Percentiles rank a stretch among this genome's conserved stretches.
Evolutionary conservation across 2,797 vertebrate genomes (phyloP).

Genomic region (Rhadinocentrus ornatus): DNA sequence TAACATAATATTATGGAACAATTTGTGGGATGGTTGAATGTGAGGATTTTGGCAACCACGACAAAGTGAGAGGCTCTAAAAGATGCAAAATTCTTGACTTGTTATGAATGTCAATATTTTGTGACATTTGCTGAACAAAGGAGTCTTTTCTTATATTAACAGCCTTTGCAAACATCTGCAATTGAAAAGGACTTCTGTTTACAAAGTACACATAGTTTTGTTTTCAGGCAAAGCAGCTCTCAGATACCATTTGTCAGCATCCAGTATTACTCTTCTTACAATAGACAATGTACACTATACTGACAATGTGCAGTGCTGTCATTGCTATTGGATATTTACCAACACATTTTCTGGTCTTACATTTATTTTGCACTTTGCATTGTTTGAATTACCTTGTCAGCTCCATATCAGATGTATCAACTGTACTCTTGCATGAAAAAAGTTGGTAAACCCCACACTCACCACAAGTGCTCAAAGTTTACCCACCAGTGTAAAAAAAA

Average conservation of each 20-base stretch:
- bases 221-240: constrained; percentile 19
- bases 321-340: constrained; percentile 6
- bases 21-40: constrained; percentile 29
- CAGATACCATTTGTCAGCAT: constrained; percentile 33
- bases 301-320: neutral
- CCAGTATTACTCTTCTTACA: neutral
- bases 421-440: neutral
- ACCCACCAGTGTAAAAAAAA: constrained; percentile 18
- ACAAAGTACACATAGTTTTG: constrained; percentile 52
- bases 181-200: constrained; percentile 66
- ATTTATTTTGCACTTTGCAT: constrained; percentile 12
- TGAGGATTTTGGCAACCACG: constrained; percentile 45
- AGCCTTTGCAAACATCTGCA: constrained; percentile 61
- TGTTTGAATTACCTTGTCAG: neutral
- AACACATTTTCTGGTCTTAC: neutral
- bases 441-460: constrained; percentile 18
- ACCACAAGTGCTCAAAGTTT: constrained; percentile 22
- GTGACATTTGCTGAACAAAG: constrained; percentile 80
- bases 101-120: constrained; percentile 68
- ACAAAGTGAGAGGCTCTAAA: constrained; percentile 55
- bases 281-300: neutral
- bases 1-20: constrained; percentile 1
- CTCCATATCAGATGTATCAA: constrained; percentile 1
- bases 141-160: constrained; percentile 58
- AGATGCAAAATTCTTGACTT: constrained; percentile 63